These are phyloP conservation scores for Anguilla marmorata DNA, from an alignment of 2,797 vertebrate genomes.

Conservation along the genomic window DNA sequence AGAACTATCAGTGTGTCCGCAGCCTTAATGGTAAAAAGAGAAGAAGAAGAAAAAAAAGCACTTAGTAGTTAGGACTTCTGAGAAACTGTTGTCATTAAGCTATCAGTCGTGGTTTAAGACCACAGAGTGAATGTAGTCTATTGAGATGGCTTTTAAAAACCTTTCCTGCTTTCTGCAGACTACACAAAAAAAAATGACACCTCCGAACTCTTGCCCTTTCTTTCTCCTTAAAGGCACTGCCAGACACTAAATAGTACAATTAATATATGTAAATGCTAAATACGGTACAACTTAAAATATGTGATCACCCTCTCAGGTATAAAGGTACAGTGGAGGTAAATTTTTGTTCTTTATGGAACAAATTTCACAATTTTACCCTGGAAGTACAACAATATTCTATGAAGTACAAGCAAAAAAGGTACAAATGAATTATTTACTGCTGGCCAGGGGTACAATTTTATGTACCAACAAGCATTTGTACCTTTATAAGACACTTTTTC, in stretches of 20 bases:
- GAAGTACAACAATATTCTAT: too few species aligned
- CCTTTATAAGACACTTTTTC: too few species aligned
- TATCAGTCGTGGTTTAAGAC: not conserved
- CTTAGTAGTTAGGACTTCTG: not conserved
- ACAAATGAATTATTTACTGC: too few species aligned
- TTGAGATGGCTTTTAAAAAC: not conserved
- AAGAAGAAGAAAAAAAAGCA: not conserved
- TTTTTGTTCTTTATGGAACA: too few species aligned
- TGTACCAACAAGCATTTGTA: too few species aligned
- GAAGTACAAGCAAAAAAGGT: too few species aligned
- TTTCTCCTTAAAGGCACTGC: not conserved
- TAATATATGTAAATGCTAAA: not conserved
- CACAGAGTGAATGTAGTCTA: not conserved
- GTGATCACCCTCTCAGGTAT: not conserved
- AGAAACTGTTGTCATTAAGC: not conserved
- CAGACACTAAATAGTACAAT: not conserved
- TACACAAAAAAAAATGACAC: not conserved
- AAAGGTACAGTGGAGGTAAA: too few species aligned
- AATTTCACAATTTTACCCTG: too few species aligned
- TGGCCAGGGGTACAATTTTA: too few species aligned
- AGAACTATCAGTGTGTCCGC: not conserved
- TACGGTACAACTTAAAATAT: not conserved
- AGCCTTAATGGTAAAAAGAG: not conserved
- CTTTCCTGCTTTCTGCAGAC: not conserved
- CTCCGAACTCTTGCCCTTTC: not conserved